A percentile compares a stretch with the other conserved stretches of the same genome.
These are phyloP conservation scores for Trichacis sp. DNA, from an alignment of 2,888 invertebrate species.

Conservation along the genomic window DNA sequence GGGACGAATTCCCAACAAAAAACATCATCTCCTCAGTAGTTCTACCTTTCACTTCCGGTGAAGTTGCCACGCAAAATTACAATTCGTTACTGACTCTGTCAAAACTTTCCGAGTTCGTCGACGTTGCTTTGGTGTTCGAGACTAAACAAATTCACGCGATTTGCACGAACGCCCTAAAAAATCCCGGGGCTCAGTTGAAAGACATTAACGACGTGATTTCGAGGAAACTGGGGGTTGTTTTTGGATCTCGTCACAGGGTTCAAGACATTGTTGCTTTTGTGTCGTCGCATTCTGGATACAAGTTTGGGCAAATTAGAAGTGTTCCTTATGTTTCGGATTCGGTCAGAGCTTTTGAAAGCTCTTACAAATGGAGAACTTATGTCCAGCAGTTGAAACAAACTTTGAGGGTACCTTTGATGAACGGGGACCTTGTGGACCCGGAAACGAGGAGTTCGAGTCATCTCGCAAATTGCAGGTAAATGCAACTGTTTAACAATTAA, in stretches of 20 bases:
- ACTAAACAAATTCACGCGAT: constrained; percentile 70
- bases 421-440: constrained; percentile 43
- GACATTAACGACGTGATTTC: constrained; percentile 70
- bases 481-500: too few relatives aligned
- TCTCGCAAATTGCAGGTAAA: background rate
- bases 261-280: constrained; percentile 63
- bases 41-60: constrained; percentile 70
- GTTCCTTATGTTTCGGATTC: constrained; percentile 63
- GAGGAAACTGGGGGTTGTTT: constrained; percentile 68
- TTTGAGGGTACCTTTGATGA: constrained; percentile 47
- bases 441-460: constrained; percentile 45
- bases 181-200: constrained; percentile 58
- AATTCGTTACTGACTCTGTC: constrained; percentile 70
- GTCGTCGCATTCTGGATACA: constrained; percentile 70
- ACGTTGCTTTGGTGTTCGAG: constrained; percentile 69
- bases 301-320: constrained; percentile 68
- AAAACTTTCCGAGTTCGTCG: constrained; percentile 67
- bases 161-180: constrained; percentile 60
- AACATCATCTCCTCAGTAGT: constrained; percentile 66
- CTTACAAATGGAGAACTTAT: constrained; percentile 65
- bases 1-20: constrained; percentile 69
- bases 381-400: constrained; percentile 59
- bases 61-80: constrained; percentile 71
- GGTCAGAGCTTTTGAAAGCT: constrained; percentile 60
- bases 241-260: constrained; percentile 62